phyloP scores from a whole-genome alignment of 2,797 vertebrate genomes.

The Galaxias olidus region DNA sequence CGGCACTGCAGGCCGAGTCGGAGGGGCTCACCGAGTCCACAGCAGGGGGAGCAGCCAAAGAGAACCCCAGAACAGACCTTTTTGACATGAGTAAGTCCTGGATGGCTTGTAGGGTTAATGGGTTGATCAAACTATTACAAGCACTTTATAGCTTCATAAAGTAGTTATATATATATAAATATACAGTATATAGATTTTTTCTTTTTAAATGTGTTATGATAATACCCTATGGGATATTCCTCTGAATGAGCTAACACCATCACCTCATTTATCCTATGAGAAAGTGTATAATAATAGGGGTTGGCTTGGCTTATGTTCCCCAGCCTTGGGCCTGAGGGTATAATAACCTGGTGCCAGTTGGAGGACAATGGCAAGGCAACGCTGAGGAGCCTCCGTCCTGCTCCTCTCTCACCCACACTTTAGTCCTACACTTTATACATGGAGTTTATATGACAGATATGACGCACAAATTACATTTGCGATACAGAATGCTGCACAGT shows the following conservation, averaged over 20 bases:
- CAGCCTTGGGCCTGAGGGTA: constrained; percentile 16
- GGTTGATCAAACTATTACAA: too few species aligned
- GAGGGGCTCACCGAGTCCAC: constrained; percentile 68
- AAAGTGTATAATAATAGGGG: constrained; percentile 49
- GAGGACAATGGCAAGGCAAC: constrained; percentile 38
- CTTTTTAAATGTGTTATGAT: too few species aligned
- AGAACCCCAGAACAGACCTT: constrained; percentile 88
- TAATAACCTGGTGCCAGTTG: constrained; percentile 34
- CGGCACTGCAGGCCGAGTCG: constrained; percentile 77
- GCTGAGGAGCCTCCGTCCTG: background rate
- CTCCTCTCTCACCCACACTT: background rate
- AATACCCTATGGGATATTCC: too few species aligned
- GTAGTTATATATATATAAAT: too few species aligned
- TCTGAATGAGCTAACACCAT: background rate
- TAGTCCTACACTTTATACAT: constrained; percentile 29
- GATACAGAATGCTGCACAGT: background rate
- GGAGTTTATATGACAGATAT: background rate
- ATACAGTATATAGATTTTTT: too few species aligned
- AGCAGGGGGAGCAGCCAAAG: constrained; percentile 71
- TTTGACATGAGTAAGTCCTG: constrained; percentile 95
- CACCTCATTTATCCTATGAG: background rate
- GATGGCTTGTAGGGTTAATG: too few species aligned
- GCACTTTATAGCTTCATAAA: too few species aligned
- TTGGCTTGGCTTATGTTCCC: constrained; percentile 31
- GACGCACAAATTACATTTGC: background rate